Conservation (phyloP, 37 sponge, comb jelly and placozoan genomes). For the Beroe ovata region DNA sequence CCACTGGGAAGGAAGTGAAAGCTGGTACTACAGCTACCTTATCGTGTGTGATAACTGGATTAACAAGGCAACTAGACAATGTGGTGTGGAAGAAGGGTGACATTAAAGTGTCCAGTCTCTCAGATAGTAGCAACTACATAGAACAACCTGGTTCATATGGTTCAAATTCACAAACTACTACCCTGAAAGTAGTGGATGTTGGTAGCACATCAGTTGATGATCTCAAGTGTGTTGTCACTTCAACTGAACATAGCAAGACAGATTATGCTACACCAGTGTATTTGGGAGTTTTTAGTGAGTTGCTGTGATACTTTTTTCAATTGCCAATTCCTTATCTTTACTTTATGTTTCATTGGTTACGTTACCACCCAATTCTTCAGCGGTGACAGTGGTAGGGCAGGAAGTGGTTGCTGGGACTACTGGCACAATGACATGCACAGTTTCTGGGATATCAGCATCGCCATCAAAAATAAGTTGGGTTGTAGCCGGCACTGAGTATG, state of each 20-base stretch:
- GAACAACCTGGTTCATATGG: background rate
- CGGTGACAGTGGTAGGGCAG: background rate
- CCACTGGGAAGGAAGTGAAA: background rate
- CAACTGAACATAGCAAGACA: background rate
- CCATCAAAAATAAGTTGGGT: background rate
- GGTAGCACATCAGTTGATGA: background rate
- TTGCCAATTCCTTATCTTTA: no score
- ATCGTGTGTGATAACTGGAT: background rate
- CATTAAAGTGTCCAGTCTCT: background rate
- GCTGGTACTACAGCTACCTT: background rate
- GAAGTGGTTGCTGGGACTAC: background rate
- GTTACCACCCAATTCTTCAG: background rate
- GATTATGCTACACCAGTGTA: background rate
- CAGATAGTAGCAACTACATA: background rate
- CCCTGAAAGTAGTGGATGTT: background rate
- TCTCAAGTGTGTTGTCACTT: background rate
- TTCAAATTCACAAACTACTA: background rate
- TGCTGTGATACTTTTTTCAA: background rate
- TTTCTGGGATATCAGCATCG: background rate
- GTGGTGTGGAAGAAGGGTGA: background rate
- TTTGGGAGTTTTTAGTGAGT: background rate
- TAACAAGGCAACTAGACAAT: background rate
- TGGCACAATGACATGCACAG: background rate
- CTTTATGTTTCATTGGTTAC: no score
- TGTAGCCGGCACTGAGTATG: slow-evolving; percentile 7